Conservation (phyloP, 1,140 invertebrate species). For the Drosophila neocordata region DNA sequence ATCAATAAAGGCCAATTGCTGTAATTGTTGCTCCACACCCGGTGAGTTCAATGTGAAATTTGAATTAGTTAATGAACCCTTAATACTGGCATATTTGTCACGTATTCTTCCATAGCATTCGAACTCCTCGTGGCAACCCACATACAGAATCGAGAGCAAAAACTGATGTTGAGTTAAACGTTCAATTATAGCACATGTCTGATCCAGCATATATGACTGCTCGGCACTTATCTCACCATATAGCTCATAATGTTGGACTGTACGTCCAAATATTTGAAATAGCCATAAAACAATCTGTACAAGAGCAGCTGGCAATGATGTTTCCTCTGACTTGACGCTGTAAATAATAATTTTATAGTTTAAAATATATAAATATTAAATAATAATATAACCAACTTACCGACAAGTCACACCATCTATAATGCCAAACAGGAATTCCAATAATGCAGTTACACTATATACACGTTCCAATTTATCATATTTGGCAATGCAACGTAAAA, state of each 20-base stretch:
- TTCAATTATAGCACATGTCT: conserved; percentile 87
- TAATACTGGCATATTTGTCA: conserved; percentile 69
- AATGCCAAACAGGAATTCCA: conserved; percentile 93
- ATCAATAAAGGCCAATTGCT: conserved; percentile 75
- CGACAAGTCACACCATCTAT: conserved; percentile 86
- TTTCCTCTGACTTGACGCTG: conserved; percentile 92
- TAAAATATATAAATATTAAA: background rate
- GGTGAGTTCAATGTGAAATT: conserved; percentile 58
- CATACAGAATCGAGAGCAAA: conserved; percentile 91
- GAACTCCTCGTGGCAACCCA: conserved; percentile 89
- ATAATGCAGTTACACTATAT: conserved; percentile 92
- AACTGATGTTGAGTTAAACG: conserved; percentile 90
- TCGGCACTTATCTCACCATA: conserved; percentile 83
- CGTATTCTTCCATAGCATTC: conserved; percentile 60
- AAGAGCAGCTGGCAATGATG: conserved; percentile 88
- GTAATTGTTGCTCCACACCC: conserved; percentile 61
- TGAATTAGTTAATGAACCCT: conserved; percentile 66
- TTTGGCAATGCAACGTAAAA: conserved; percentile 93
- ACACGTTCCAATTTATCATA: conserved; percentile 94
- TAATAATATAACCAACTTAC: conserved; percentile 32
- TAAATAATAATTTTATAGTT: conserved; percentile 52
- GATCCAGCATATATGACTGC: conserved; percentile 87
- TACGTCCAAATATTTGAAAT: conserved; percentile 89
- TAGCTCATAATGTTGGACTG: conserved; percentile 84
- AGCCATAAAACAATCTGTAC: conserved; percentile 92